Evolutionary conservation across 2,888 invertebrate genomes (phyloP).

Genomic region (Plemyria rubiginata): DNA sequence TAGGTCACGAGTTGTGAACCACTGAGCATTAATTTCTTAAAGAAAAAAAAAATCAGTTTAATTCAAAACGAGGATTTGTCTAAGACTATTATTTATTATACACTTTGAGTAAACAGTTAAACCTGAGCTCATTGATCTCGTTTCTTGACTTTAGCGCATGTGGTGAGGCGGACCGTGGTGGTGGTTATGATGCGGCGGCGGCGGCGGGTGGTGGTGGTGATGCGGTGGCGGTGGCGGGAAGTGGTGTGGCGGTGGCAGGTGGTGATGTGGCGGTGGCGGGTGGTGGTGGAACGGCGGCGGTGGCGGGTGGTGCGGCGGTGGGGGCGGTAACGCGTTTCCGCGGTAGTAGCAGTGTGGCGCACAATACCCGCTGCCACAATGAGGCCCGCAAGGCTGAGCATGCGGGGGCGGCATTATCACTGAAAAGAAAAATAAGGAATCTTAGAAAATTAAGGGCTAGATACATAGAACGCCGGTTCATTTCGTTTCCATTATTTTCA

Average conservation of each 20-base stretch:
- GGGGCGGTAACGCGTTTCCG: constrained; percentile 31
- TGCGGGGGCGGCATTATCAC: constrained; percentile 67
- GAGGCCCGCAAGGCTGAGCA: constrained; percentile 63
- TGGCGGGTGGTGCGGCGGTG: constrained; percentile 40
- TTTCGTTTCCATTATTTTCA: neutral
- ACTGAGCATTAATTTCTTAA: neutral
- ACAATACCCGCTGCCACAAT: constrained; percentile 62
- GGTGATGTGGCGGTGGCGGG: constrained; percentile 25
- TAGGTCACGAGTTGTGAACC: neutral
- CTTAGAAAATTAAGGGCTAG: neutral
- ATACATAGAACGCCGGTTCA: too few species aligned
- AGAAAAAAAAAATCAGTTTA: too few species aligned
- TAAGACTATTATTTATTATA: too few species aligned
- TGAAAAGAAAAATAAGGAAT: constrained; percentile 39
- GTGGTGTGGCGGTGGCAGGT: constrained; percentile 39
- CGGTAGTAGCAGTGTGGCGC: constrained; percentile 52
- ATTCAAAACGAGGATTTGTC: too few species aligned
- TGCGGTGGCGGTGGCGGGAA: constrained; percentile 32
- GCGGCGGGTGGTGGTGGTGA: constrained; percentile 9
- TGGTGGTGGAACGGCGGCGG: constrained; percentile 32
- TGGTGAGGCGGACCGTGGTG: neutral
- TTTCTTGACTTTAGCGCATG: constrained; percentile 7
- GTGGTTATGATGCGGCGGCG: constrained; percentile 4
- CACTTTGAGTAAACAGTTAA: too few species aligned
- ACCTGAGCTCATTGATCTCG: too few species aligned